Conservation (phyloP, 2,113 vertebrate species). For the Ceratotherium simum region DNA sequence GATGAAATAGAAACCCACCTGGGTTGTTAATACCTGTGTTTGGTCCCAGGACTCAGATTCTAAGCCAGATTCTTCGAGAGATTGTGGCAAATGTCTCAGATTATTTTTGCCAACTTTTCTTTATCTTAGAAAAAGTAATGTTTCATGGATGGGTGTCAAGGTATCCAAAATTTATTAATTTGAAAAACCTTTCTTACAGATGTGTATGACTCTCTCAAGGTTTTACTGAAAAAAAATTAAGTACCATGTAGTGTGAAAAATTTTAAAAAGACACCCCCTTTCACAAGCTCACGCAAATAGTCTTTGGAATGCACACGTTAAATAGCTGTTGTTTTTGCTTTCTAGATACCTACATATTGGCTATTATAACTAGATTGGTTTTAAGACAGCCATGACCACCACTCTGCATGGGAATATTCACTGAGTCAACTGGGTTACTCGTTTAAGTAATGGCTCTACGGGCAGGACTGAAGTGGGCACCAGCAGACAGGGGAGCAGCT, state of each 20-base stretch:
- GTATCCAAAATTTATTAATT: slow-evolving; percentile 34
- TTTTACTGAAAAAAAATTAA: background rate
- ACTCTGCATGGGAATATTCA: background rate
- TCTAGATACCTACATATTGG: background rate
- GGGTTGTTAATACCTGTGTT: background rate
- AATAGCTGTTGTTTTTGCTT: slow-evolving; percentile 7
- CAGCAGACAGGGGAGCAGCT: background rate
- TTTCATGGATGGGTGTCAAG: background rate
- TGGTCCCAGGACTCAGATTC: background rate
- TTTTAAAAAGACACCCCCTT: background rate
- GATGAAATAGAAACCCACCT: slow-evolving; percentile 28
- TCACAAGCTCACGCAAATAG: background rate
- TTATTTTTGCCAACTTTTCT: slow-evolving; percentile 44
- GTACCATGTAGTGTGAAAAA: background rate
- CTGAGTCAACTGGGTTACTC: background rate
- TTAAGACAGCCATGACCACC: background rate
- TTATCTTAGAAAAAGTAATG: slow-evolving; percentile 24
- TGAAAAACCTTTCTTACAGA: slow-evolving; percentile 8
- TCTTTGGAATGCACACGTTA: background rate
- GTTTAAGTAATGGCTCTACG: background rate
- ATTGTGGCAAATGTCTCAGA: slow-evolving; percentile 7
- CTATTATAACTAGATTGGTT: background rate
- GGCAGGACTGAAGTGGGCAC: background rate
- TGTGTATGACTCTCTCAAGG: background rate
- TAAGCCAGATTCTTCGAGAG: slow-evolving; percentile 34